phyloP scores from a whole-genome alignment of 2,888 invertebrate genomes.

The Pristionchus japonicus region DNA sequence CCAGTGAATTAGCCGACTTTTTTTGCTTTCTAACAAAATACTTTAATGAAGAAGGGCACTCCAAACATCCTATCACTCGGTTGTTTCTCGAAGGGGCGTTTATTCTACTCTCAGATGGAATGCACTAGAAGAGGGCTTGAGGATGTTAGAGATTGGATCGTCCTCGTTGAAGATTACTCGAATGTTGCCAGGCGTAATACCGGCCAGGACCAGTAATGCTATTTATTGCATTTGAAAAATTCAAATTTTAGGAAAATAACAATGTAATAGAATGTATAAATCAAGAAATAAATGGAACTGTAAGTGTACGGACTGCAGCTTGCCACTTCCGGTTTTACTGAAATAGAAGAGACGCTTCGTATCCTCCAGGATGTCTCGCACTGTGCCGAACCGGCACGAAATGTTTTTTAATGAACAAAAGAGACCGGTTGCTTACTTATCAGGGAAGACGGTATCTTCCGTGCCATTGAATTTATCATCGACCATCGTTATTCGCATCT shows the following conservation, averaged over 20 bases:
- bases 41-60: constrained; percentile 90
- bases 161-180: constrained; percentile 61
- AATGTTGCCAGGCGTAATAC: background rate
- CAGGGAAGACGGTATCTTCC: constrained; percentile 94
- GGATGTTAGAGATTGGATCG: constrained; percentile 51
- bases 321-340: constrained; percentile 88
- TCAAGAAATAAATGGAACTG: too few species aligned
- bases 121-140: constrained; percentile 47
- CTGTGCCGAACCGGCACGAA: constrained; percentile 84
- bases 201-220: constrained; percentile 42
- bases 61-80: constrained; percentile 81
- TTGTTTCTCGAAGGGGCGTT: constrained; percentile 90
- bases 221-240: background rate
- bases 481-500: constrained; percentile 84
- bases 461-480: constrained; percentile 88
- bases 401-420: too few species aligned
- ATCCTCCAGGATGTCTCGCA: constrained; percentile 91
- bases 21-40: too few species aligned
- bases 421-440: constrained; percentile 81
- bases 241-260: background rate
- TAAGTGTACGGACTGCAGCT: constrained; percentile 84
- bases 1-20: too few species aligned
- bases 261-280: too few species aligned
- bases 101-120: constrained; percentile 86
- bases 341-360: constrained; percentile 89